phyloP scores from a whole-genome alignment of 53 echinoderm and acorn worm genomes.

The Zoroaster sp. region DNA sequence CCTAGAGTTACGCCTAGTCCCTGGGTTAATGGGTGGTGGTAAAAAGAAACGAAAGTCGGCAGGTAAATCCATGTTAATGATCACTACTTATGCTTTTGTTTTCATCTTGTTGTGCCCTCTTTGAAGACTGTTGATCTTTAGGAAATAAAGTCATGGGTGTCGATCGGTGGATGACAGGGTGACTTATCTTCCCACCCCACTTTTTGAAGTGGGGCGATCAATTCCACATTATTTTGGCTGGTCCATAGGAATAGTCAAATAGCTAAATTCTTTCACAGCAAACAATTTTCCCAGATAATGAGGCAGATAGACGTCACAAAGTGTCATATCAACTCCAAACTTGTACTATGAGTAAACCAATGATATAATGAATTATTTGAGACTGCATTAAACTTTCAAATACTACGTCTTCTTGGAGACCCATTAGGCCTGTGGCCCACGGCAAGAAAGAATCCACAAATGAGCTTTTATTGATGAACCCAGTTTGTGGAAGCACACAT shows the following conservation, averaged over 20 bases:
- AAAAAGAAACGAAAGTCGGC: neutral
- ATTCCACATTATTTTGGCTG: neutral
- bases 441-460: neutral
- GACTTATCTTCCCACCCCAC: too few relatives aligned
- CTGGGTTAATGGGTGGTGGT: conserved; percentile 7
- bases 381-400: too few relatives aligned
- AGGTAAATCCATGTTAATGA: neutral
- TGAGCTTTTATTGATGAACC: neutral
- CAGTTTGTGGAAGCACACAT: neutral
- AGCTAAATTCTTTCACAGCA: neutral
- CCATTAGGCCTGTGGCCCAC: neutral
- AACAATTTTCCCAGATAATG: neutral
- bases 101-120: neutral
- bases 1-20: neutral
- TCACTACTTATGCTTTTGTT: neutral
- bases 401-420: too few relatives aligned
- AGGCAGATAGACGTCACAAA: too few relatives aligned
- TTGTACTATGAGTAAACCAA: too few relatives aligned
- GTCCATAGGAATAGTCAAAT: neutral
- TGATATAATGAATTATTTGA: too few relatives aligned
- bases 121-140: neutral
- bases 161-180: neutral
- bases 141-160: neutral
- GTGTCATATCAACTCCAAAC: too few relatives aligned
- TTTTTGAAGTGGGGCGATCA: too few relatives aligned